Base-by-base conservation (phyloP, 2,888 invertebrate genomes). In the Parnassius mnemosyne region DNA sequence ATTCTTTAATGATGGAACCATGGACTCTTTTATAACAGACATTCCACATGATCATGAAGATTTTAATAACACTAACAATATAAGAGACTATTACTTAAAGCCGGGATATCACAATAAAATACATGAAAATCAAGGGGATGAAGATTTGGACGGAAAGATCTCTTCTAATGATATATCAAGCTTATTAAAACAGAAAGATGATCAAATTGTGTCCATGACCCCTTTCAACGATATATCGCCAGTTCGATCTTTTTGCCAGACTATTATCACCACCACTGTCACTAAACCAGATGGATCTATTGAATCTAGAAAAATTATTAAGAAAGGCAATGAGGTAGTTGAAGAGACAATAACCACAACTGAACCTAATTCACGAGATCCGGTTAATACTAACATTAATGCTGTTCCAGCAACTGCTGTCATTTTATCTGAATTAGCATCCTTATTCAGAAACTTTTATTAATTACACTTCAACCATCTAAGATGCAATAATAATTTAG, bases 51-150 rank as follows among this genome's bases (percentile, higher is more conserved):
- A 71, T 16, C 60, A 77, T 0, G 83, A 85, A 10, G 71, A 77
- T 55, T 77, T 71, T 59, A 72, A 71, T 59, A 72, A 79, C 49
- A 80, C 76, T 62, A 80, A 79, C 60, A 84, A 70, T 60, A 80
- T 91, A 25, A 77, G 90, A 63, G 85, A 89, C 64, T 87, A 85
- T 64, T 91, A 90, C 66, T 70, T 91, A n/a, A 89, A 90, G 67
- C 89, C 90, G 1, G 89, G 88, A 51, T 88, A 82, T 68, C 84
- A 84, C 54, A 79, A 74, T 54, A 68, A 68, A 3, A 76, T 73
- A 61, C 67, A 69, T 49, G 78, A 83, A 25, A 69, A 79, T 10
- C 73, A 79, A 66, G 75, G 80, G 70, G 90, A 90, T 46, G 69
- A 79, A 0, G 87, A 89, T 72, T 77, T 91, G 68, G 90, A 91